Base-by-base conservation (phyloP, 1,140 invertebrate genomes). In the Trichomalopsis sarcophagae region DNA sequence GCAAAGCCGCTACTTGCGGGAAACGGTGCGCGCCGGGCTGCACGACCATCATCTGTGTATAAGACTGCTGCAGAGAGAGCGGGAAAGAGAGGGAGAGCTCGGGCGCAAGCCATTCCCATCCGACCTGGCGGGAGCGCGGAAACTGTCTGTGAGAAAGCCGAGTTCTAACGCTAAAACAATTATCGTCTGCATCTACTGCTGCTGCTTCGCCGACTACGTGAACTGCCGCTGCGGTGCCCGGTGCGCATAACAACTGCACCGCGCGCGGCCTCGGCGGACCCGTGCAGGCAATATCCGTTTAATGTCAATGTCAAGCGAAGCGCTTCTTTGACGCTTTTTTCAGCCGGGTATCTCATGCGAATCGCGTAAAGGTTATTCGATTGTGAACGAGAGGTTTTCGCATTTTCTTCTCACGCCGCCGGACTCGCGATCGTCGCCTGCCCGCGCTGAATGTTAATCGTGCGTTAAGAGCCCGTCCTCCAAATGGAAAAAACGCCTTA, bases 1-100 rank as follows among this genome's bases (percentile, higher is more conserved):
- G 89, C 87, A 90, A 90, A 89, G 89, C 89, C 89, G 89, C 87
- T 90, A 90, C 89, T 91, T 89, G 88, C 87, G 88, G 88, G 86
- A 89, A 88, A 84, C 87, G 40, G n/a, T 33, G 68, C 36, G 71
- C 69, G 81, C 82, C 50, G 76, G 40, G 68, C 40, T 23, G 84
- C 78, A 66, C 10, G 47, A 62, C 7, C 23, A 14, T 14, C n/a
- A 69, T 27, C 21, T 23, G 11, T 23, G 11, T 27, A 69, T 27
- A 23, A 5, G 17, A n/a, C 14, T 50, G 47, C 47, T 11, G 14
- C 13, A 11, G 11, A 1, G 21, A 27, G 27, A 27, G n/a, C 0
- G n/a, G 2, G n/a, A 68, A 3, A 23, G 71, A 21, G 71, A 36
- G 71, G 30, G 73, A 40, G 73, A 75, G 36, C 11, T n/a, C n/a